These are phyloP conservation scores for Ecdyonurus torrentis DNA, from an alignment of 2,888 invertebrate genomes.

Conservation along the genomic window DNA sequence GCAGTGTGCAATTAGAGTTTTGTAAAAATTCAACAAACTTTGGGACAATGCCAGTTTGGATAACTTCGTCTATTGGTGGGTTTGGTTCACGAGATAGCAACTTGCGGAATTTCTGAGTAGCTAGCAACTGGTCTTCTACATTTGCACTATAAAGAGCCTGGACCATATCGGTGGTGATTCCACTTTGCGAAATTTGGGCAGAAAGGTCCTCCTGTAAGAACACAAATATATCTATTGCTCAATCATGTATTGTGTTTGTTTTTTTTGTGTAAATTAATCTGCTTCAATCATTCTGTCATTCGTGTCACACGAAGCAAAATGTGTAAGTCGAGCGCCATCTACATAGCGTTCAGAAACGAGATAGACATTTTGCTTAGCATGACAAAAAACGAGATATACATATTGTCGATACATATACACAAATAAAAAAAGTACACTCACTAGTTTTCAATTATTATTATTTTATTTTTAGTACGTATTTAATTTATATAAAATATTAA, in stretches of 20 bases:
- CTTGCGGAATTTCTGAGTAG: constrained; percentile 87
- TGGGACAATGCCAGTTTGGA: constrained; percentile 84
- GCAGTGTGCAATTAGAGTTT: constrained; percentile 65
- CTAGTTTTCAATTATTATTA: too few relatives aligned
- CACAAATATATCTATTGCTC: too few relatives aligned
- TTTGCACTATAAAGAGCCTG: constrained; percentile 60
- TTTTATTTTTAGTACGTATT: too few relatives aligned
- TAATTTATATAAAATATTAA: too few relatives aligned
- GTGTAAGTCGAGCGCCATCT: too few relatives aligned
- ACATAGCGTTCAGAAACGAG: too few relatives aligned
- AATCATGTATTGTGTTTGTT: too few relatives aligned
- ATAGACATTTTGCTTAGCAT: too few relatives aligned
- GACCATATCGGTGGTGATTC: constrained; percentile 68
- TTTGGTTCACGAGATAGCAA: constrained; percentile 86
- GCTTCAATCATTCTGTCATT: too few relatives aligned
- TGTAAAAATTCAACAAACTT: constrained; percentile 83
- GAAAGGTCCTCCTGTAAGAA: constrained; percentile 29
- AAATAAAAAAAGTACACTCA: neutral
- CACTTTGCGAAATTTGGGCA: constrained; percentile 12
- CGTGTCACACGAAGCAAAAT: too few relatives aligned
- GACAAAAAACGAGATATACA: too few relatives aligned
- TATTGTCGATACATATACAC: neutral
- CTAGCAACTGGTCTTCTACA: constrained; percentile 62
- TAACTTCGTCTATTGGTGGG: constrained; percentile 95
- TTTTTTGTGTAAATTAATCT: too few relatives aligned